Evolutionary conservation across 2,797 vertebrate genomes (phyloP), one percentile per base, ranked within the genome.

Genomic region (Sarcophilus harrisii): DNA sequence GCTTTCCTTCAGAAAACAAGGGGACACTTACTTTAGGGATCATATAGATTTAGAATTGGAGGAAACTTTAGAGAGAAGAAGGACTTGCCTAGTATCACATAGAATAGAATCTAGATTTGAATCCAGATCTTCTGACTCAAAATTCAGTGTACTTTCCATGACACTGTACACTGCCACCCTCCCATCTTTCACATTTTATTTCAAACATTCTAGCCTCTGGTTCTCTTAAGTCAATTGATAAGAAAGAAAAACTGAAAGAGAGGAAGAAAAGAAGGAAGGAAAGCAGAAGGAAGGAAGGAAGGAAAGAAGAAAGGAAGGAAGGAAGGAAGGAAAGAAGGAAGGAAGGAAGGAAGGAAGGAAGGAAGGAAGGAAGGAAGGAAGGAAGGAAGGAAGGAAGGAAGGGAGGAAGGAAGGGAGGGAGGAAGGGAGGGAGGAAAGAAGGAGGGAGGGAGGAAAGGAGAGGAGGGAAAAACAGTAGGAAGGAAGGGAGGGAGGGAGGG

Each of bases 361-460:
- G 5, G 10, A 1, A 62, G 1, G 0, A 1, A 62, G 4, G 29
- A 32, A 62, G 4, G 11, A 14, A 14, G 3, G 5, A 32, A 13
- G 0, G 18, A 32, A 5, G 12, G 6, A 59, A 29, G 9, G 6
- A 12, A 11, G 9, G 8, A 2, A 24, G 10, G 0, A 30, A 29
- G 2, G 0, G 28, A 60, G 0, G 10, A 28, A 60, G 1, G 28
- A 12, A 60, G 9, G 10, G 30, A 59, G 28, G 28, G 27, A 58
- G 13, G 57, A 18, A 57, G 13, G 3, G 12, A 57, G 14, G 13
- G 18, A 18, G 57, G 1, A 18, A 57, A 57, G 54, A 6, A 54
- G 8, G 54, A 9, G 21, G 16, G 14, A 24, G 58, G 8, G 16
- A 24, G 27, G 21, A 5, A 24, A 58, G 21, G 16, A 5, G 58